Evolutionary conservation across 2,797 vertebrate genomes (phyloP), one percentile per base, ranked within the genome.

Genomic region (Streptopelia turtur): DNA sequence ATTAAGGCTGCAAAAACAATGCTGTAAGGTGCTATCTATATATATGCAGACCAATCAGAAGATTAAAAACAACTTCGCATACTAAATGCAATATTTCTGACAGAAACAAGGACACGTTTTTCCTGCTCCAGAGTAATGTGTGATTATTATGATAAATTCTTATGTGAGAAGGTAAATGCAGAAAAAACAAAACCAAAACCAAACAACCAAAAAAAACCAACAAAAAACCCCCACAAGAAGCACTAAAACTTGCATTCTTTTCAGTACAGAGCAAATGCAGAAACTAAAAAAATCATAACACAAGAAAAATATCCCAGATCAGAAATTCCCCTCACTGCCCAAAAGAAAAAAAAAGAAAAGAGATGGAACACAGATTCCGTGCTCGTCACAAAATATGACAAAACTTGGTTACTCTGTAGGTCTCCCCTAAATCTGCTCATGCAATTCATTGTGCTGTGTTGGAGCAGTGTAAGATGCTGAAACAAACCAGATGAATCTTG

Each of bases 51-150:
- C 89, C 92, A 79, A 91, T 90, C 59, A 83, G 94, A 89, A 92
- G 84, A 96, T 95, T 96, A 95, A 95, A 96, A 96, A 91, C 84
- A 96, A 91, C 61, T 95, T 91, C 93, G 84, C 74, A 57, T 94
- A 72, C 53, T 47, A 83, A 96, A 43, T 45, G 55, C 89, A 69
- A n/a, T 91, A 89, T 88, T 93, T 95, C 81, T 81, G 80, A 81
- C 35, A 56, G 83, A 86, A 88, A 71, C n/a, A 81, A 86, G 63
- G 69, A 20, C 65, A 72, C 0, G 0, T 56, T 95, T 83, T 83
- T 88, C 37, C 72, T 91, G 22, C 47, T 87, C 31, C 52, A 60
- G 9, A 81, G 45, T 47, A 71, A 75, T 16, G 27, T 61, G 55
- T 68, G 68, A 57, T 72, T 95, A 71, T 85, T 80, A 78, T 68